Evolutionary conservation across 2,888 invertebrate species (phyloP).

Genomic region (Microdon myrmicae): DNA sequence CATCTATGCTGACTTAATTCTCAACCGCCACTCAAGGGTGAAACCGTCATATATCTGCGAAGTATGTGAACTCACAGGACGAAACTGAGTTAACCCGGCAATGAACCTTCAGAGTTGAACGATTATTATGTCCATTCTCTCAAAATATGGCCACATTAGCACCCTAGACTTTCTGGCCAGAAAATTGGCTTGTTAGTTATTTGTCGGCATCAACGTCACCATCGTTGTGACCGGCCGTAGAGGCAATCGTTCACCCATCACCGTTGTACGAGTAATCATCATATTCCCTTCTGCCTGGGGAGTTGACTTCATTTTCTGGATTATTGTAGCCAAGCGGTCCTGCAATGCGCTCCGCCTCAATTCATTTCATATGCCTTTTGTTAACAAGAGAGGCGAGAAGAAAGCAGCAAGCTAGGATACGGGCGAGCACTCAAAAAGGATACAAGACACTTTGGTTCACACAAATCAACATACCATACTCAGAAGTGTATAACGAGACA

Average conservation of each 20-base stretch:
- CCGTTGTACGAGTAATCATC: constrained; percentile 38
- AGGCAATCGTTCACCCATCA: constrained; percentile 18
- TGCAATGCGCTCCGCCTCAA: constrained; percentile 35
- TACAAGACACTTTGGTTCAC: constrained; percentile 47
- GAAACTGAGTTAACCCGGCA: constrained; percentile 24
- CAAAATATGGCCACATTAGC: constrained; percentile 63
- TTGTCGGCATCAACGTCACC: constrained; percentile 36
- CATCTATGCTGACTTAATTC: constrained; percentile 18
- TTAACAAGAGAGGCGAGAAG: constrained; percentile 7
- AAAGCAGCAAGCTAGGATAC: constrained; percentile 3
- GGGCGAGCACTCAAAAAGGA: constrained; percentile 40
- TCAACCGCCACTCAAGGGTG: constrained; percentile 26
- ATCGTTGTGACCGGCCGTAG: constrained; percentile 8
- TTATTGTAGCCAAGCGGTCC: not conserved
- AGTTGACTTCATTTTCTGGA: constrained; percentile 18
- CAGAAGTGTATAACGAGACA: constrained; percentile 46
- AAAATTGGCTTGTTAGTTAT: constrained; percentile 61
- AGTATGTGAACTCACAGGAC: constrained; percentile 14
- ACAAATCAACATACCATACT: constrained; percentile 52
- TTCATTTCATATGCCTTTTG: constrained; percentile 52
- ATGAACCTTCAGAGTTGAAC: constrained; percentile 51
- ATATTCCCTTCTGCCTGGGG: constrained; percentile 14
- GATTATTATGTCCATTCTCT: constrained; percentile 60
- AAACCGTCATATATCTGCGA: constrained; percentile 15
- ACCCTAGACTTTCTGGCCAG: constrained; percentile 62